phyloP scores from a whole-genome alignment of 1,140 invertebrate genomes.

The Campoletis sonorensis region DNA sequence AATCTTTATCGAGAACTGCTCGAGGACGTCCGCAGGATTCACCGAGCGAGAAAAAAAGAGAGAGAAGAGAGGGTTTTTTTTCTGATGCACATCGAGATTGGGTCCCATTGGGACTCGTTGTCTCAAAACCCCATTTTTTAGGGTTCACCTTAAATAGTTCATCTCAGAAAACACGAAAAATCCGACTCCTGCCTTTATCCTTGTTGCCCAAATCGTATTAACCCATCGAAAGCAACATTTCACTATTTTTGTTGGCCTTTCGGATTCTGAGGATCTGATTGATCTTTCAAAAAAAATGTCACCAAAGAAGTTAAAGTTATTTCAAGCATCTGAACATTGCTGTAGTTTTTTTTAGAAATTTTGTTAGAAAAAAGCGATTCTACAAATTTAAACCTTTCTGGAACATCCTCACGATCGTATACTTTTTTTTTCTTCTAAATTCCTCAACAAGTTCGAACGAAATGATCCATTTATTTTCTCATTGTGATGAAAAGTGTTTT shows the following conservation, averaged over 20 bases:
- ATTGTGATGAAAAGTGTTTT: no score
- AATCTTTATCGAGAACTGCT: neutral
- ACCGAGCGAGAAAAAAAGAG: neutral
- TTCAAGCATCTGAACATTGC: no score
- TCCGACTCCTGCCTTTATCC: neutral
- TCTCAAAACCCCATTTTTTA: neutral
- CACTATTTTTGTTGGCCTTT: no score
- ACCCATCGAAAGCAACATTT: no score
- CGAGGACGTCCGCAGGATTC: constrained; percentile 35
- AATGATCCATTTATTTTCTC: no score
- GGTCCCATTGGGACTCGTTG: neutral
- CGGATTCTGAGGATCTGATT: no score
- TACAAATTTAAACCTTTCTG: no score
- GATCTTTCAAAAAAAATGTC: neutral
- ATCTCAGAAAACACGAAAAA: neutral
- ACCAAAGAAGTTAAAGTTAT: neutral
- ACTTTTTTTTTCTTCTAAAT: no score
- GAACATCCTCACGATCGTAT: no score
- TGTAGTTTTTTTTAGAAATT: no score
- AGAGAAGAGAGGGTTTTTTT: neutral
- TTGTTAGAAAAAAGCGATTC: no score
- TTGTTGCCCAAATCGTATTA: neutral
- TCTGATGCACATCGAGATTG: neutral
- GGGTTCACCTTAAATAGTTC: neutral
- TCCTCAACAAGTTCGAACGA: no score